These are phyloP conservation scores for Gerris buenoi DNA, from an alignment of 1,140 invertebrate genomes.

Conservation along the genomic window DNA sequence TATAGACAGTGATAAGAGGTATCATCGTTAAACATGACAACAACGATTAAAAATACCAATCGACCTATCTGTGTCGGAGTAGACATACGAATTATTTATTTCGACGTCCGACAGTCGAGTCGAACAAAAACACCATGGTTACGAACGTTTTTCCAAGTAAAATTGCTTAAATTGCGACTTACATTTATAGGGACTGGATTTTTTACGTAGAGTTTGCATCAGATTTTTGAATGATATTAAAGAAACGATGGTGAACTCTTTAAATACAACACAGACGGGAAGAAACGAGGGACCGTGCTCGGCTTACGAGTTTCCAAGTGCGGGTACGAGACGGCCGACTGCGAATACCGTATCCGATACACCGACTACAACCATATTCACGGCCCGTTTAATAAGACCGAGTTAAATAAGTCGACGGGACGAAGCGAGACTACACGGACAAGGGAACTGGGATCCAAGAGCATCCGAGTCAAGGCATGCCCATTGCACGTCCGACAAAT, in stretches of 20 bases:
- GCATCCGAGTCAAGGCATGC: no score
- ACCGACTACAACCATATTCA: neutral
- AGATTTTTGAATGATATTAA: conserved; percentile 6
- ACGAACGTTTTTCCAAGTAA: neutral
- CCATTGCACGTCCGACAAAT: neutral
- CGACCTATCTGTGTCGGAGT: neutral
- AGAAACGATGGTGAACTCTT: neutral
- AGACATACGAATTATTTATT: neutral
- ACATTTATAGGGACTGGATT: conserved; percentile 78
- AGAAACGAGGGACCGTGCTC: neutral
- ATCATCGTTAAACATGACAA: neutral
- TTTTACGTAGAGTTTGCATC: conserved; percentile 77
- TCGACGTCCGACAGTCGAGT: neutral
- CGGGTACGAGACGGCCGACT: neutral
- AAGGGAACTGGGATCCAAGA: no score
- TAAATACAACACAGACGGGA: neutral
- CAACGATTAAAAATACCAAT: neutral
- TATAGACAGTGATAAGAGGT: no score
- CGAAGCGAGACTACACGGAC: no score
- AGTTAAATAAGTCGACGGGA: neutral
- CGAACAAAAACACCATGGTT: neutral
- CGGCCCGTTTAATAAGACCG: neutral
- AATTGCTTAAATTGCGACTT: conserved; percentile 34
- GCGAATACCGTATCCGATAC: neutral
- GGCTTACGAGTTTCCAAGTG: neutral